A percentile compares a stretch with the other conserved stretches of the same genome.
Conservation (phyloP, 2,888 invertebrate species). For the Athalia cordata region DNA sequence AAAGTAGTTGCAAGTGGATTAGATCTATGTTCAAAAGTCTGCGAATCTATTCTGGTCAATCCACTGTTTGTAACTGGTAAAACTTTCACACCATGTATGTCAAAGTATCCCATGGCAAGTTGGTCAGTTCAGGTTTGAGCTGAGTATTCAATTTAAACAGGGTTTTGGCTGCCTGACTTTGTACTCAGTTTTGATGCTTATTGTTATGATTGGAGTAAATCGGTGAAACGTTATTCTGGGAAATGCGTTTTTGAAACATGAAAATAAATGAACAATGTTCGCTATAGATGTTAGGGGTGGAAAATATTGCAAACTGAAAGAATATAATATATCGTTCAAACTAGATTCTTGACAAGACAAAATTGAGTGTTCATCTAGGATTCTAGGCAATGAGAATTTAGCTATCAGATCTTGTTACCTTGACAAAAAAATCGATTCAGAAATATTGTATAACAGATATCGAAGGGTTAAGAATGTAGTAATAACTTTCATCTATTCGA, state of each 20-base stretch:
- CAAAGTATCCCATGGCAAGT: constrained; percentile 35
- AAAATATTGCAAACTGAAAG: no score
- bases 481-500: constrained; percentile 1
- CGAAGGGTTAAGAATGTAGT: constrained; percentile 6
- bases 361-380: no score
- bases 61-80: constrained; percentile 50
- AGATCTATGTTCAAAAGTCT: constrained; percentile 46
- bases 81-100: constrained; percentile 69
- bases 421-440: no score
- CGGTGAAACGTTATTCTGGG: no score
- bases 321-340: no score
- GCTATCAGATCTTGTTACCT: no score
- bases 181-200: background rate
- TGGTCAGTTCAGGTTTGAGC: background rate
- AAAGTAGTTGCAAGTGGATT: no score
- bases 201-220: background rate
- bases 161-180: background rate
- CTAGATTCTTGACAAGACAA: no score
- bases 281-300: no score
- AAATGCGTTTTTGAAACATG: no score
- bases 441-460: background rate
- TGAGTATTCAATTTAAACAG: background rate
- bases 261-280: no score
- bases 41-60: background rate
- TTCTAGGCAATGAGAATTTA: no score